Percentiles rank a stretch among this genome's conserved stretches.
Conservation (phyloP, 2,888 invertebrate genomes). For the Sarcophaga rosellei region DNA sequence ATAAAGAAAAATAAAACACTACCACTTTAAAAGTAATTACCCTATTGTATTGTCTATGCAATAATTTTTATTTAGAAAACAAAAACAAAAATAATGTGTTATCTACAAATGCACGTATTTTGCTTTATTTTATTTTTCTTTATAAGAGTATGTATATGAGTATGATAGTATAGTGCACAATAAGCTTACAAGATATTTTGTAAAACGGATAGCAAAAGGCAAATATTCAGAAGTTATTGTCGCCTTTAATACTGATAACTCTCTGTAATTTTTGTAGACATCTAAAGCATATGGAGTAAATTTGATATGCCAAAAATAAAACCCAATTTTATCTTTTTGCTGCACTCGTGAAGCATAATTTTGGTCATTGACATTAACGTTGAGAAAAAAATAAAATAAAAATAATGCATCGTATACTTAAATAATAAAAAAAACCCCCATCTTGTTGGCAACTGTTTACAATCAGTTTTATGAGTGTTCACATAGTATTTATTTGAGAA, state of each 20-base stretch:
- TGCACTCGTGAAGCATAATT: conserved; percentile 9
- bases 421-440: background rate
- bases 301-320: conserved; percentile 10
- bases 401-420: background rate
- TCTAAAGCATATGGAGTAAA: conserved; percentile 1
- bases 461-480: background rate
- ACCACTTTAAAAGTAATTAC: no score
- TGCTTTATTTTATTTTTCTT: no score
- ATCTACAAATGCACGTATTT: no score
- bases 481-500: no score
- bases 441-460: conserved; percentile 13
- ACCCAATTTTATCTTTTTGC: conserved; percentile 37
- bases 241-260: background rate
- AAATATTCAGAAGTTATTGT: background rate
- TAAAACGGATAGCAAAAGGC: background rate
- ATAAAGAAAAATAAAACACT: no score
- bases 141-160: no score
- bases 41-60: no score
- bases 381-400: conserved; percentile 33
- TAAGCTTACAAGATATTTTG: no score
- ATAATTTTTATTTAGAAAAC: no score
- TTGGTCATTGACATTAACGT: conserved; percentile 76
- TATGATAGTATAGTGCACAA: no score
- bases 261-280: background rate
- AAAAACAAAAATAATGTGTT: no score